These are phyloP conservation scores for Leptura quadrifasciata DNA, from an alignment of 2,888 invertebrate genomes.

Conservation along the genomic window DNA sequence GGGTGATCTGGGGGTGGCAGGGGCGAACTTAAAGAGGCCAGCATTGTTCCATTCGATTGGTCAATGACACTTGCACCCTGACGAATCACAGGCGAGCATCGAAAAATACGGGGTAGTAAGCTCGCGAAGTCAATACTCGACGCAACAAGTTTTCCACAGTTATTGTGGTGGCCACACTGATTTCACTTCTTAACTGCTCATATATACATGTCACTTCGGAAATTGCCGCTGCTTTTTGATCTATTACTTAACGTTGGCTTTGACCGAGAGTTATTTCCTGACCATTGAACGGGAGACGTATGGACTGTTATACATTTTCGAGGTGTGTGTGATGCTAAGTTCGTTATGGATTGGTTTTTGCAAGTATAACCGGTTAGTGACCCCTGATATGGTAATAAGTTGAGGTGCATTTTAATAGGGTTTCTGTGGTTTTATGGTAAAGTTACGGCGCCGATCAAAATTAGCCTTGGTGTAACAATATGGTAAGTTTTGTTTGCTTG, in stretches of 20 bases:
- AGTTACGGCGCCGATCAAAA: not conserved
- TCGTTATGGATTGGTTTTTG: conserved; percentile 31
- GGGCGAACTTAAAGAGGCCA: conserved; percentile 67
- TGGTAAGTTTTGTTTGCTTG: not conserved
- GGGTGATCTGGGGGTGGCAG: conserved; percentile 59
- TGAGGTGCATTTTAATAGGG: conserved; percentile 45
- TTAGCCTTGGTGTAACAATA: not conserved
- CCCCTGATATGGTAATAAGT: conserved; percentile 54
- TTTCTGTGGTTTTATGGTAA: conserved; percentile 37
- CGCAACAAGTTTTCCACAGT: conserved; percentile 66
- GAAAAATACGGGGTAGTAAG: conserved; percentile 21
- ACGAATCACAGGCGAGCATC: conserved; percentile 62
- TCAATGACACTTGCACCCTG: conserved; percentile 63
- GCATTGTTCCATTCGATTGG: conserved; percentile 67
- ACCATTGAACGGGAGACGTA: not conserved
- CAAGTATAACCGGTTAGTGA: conserved; percentile 48
- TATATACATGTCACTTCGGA: conserved; percentile 45
- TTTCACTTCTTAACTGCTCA: conserved; percentile 47
- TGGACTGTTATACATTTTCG: not conserved
- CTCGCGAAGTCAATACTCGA: conserved; percentile 66
- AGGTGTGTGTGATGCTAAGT: not conserved
- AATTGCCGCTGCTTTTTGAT: conserved; percentile 40
- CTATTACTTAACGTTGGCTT: not conserved
- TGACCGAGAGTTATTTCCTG: conserved; percentile 15
- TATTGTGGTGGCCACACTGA: conserved; percentile 55